Base-by-base conservation (phyloP, 30 jellyfish, hydroid and myxozoan species). In the Cassiopea xamachana region DNA sequence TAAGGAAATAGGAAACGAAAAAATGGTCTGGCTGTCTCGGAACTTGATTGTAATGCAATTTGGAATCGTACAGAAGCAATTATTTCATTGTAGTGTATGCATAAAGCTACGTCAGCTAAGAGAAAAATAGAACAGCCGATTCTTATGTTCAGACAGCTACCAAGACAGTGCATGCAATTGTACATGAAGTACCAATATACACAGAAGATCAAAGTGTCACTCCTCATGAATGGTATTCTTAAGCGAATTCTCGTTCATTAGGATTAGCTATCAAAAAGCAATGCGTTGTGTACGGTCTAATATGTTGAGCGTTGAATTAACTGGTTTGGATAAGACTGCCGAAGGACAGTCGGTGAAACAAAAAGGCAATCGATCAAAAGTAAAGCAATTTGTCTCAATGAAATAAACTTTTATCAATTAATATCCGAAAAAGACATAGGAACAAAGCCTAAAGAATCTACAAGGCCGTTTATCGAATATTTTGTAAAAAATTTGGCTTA, bases 351-450 rank as follows among this genome's bases (percentile, higher is more conserved):
- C 80, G 80, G 80, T 43, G 58, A 27, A 43, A 9, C n/a, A 55
- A 62, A 19, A 59, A 78, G 55, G 51, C 48, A 14, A 78, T 78
- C 87, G 60, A 48, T 78, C 87, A 78, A 16, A 16, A 18, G 1
- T 78, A 78, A 78, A 78, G 87, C 46, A 50, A 78, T 78, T 78
- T 78, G 87, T 78, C 87, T 78, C 75, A 78, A 75, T 18, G 67
- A 2, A 69, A 78, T 48, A 16, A 55, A 48, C 43, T 78, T 78
- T 48, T 14, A 13, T 13, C 51, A n/a, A 43, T n/a, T 78, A 78
- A 48, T 78, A 18, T 12, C 43, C 19, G 18, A 48, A 14, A 16
- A 69, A 78, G 51, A 48, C 87, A 48, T 39, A 39, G 49, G 75
- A 78, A 60, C 72, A 78, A 49, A 43, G 73, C 16, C n/a, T 69